These are phyloP conservation scores for Drosophila tropicalis DNA, from an alignment of 1,140 invertebrate genomes.

Conservation along the genomic window DNA sequence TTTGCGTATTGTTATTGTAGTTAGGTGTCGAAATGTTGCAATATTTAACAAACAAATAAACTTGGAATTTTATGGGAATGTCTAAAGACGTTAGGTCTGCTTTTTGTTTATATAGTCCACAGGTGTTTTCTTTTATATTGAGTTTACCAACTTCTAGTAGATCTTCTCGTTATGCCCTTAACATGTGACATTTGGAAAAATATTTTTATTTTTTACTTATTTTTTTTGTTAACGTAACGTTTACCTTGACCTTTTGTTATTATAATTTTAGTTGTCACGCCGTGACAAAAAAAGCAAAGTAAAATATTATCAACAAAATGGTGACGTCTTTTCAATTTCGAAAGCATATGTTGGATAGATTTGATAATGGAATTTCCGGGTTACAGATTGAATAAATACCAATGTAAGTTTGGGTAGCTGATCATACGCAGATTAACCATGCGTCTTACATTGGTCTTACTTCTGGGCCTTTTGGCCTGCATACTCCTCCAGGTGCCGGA, in stretches of 20 bases:
- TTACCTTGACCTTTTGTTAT: not conserved
- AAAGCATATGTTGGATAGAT: no score
- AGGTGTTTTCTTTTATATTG: constrained; percentile 28
- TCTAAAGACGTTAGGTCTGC: not conserved
- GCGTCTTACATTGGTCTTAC: constrained; percentile 9
- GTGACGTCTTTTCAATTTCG: no score
- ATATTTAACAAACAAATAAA: constrained; percentile 3
- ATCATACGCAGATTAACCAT: not conserved
- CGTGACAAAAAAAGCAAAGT: not conserved
- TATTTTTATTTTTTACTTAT: not conserved
- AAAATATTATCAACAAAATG: not conserved
- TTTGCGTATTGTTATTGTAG: not conserved
- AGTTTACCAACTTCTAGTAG: not conserved
- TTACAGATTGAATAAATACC: constrained; percentile 16
- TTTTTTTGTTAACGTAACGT: not conserved
- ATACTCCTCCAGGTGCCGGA: not conserved
- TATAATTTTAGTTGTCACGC: not conserved
- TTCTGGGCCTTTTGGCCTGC: constrained; percentile 1
- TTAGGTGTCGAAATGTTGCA: not conserved
- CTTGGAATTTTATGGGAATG: not conserved
- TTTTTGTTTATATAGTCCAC: constrained; percentile 37
- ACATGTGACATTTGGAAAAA: not conserved
- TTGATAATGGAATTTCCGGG: not conserved
- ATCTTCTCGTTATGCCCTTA: constrained; percentile 12
- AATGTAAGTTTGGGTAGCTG: not conserved